Conservation (phyloP, 2,888 invertebrate genomes). For the Barypeithes pellucidus region DNA sequence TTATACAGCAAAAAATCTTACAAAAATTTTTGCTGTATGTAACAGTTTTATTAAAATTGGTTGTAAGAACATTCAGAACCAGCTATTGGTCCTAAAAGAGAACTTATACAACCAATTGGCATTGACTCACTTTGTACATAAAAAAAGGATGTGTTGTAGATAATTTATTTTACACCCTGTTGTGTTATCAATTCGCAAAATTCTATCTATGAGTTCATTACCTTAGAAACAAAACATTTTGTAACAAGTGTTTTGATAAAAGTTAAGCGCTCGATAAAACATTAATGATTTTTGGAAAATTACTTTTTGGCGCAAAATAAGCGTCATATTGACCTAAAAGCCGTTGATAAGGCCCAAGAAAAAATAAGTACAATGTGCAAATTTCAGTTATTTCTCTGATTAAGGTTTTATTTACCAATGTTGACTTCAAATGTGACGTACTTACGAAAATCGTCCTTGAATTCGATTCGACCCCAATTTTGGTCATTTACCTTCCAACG, state of each 20-base stretch:
- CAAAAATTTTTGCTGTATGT: too few relatives aligned
- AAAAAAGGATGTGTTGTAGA: too few relatives aligned
- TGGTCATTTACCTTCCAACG: constrained; percentile 48
- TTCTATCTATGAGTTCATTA: constrained; percentile 1
- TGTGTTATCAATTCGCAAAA: constrained; percentile 8
- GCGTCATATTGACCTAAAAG: constrained; percentile 6
- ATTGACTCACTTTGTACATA: too few relatives aligned
- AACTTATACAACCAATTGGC: too few relatives aligned
- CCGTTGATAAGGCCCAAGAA: not conserved
- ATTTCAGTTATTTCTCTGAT: too few relatives aligned
- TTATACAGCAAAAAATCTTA: too few relatives aligned
- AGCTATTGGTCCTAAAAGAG: too few relatives aligned
- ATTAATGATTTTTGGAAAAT: not conserved
- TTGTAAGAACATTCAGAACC: too few relatives aligned
- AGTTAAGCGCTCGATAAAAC: not conserved
- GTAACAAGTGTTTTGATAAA: constrained; percentile 4
- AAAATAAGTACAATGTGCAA: not conserved
- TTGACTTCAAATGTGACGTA: constrained; percentile 10
- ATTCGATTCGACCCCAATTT: constrained; percentile 33
- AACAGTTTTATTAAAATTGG: too few relatives aligned
- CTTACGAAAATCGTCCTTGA: constrained; percentile 32
- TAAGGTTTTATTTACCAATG: not conserved
- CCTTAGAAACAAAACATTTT: constrained; percentile 8
- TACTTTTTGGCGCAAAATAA: too few relatives aligned
- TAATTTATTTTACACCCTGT: not conserved